Conservation (phyloP, 2,797 vertebrate species). For the Galagoides demidoff region DNA sequence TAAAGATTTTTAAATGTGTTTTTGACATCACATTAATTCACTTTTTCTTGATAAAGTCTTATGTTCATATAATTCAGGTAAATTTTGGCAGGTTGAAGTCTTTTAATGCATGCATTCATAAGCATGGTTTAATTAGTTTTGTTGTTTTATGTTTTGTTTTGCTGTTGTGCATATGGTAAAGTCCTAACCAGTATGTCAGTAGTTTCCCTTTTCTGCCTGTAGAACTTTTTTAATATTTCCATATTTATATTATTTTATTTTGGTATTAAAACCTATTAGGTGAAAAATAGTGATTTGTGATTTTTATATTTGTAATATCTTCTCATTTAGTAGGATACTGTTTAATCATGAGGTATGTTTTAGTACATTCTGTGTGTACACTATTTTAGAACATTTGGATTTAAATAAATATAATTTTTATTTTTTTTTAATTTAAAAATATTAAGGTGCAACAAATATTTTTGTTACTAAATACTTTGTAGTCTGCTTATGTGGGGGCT, state of each 20-base stretch:
- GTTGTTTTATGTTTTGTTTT: slow-evolving; percentile 82
- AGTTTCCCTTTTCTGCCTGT: slow-evolving; percentile 77
- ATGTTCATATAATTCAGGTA: slow-evolving; percentile 97
- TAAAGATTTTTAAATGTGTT: slow-evolving; percentile 79
- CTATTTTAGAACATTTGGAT: slow-evolving; percentile 62
- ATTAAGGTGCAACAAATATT: neutral
- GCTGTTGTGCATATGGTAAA: slow-evolving; percentile 79
- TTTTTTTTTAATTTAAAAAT: neutral
- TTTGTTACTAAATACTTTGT: neutral
- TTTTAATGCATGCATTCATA: slow-evolving; percentile 83
- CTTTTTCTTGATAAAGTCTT: slow-evolving; percentile 96
- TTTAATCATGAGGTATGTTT: slow-evolving; percentile 27
- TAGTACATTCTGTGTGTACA: neutral
- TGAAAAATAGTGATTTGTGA: slow-evolving; percentile 41
- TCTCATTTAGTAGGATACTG: slow-evolving; percentile 54
- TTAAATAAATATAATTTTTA: slow-evolving; percentile 53
- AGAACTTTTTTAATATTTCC: slow-evolving; percentile 71
- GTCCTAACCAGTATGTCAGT: slow-evolving; percentile 69
- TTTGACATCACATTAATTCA: slow-evolving; percentile 88
- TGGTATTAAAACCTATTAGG: slow-evolving; percentile 44
- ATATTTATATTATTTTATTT: slow-evolving; percentile 61
- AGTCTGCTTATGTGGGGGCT: neutral
- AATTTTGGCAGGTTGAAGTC: slow-evolving; percentile 87
- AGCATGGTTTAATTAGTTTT: slow-evolving; percentile 76
- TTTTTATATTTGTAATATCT: slow-evolving; percentile 73